A percentile compares a stretch with the other conserved stretches of the same genome.
phyloP scores from a whole-genome alignment of 2,797 vertebrate species.

The Smutsia gigantea region DNA sequence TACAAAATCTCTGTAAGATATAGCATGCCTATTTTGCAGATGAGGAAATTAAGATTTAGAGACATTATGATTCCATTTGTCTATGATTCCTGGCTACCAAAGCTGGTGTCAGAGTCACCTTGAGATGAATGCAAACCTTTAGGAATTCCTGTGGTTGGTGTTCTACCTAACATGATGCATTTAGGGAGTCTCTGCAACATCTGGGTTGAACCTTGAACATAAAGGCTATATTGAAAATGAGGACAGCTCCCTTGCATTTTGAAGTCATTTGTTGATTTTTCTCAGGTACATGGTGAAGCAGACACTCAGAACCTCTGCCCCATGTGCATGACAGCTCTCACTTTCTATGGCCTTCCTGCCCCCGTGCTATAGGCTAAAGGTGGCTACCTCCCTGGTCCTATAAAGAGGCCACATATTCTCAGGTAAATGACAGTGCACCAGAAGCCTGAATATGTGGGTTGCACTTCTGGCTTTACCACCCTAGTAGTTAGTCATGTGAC shows the following conservation, averaged over 20 bases:
- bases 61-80: not conserved
- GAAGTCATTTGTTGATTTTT: not conserved
- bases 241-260: not conserved
- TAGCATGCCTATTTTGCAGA: not conserved
- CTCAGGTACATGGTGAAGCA: not conserved
- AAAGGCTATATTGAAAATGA: not conserved
- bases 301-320: not conserved
- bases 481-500: not conserved
- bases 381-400: too few species aligned
- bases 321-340: fast-evolving
- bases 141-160: not conserved
- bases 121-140: not conserved
- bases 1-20: not conserved
- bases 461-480: not conserved
- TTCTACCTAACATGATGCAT: not conserved
- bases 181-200: not conserved
- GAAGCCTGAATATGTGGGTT: not conserved
- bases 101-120: not conserved
- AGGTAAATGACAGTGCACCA: not conserved
- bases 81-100: not conserved
- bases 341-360: fast-evolving
- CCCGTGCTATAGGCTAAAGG: not conserved
- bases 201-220: not conserved
- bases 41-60: not conserved
- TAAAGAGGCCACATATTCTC: not conserved